phyloP scores from a whole-genome alignment of 2,888 invertebrate species.

The Stomorhina lunata region DNA sequence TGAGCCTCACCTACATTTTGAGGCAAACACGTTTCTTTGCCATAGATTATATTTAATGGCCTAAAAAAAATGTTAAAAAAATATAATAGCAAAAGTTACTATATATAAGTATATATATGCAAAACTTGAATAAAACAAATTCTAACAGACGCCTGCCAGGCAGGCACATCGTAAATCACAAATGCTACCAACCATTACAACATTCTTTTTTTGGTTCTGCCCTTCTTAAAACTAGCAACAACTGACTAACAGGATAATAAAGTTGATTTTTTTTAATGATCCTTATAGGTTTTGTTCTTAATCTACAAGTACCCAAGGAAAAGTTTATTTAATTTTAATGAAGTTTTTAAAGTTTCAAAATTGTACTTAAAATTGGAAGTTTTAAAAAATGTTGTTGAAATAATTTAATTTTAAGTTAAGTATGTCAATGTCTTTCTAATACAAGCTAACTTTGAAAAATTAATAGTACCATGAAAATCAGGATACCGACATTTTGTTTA shows the following conservation, averaged over 20 bases:
- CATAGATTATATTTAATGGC: neutral
- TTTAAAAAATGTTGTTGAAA: neutral
- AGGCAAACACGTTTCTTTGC: neutral
- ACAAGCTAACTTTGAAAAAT: no score
- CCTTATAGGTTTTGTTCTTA: neutral
- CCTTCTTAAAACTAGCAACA: neutral
- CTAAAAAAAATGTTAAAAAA: neutral
- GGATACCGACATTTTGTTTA: no score
- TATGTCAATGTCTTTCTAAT: no score
- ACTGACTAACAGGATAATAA: neutral
- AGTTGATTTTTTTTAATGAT: neutral
- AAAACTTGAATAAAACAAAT: neutral
- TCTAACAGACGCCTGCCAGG: constrained; percentile 27
- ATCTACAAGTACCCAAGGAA: neutral
- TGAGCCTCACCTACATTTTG: neutral
- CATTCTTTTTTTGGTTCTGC: constrained; percentile 3
- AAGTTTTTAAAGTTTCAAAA: constrained; percentile 12
- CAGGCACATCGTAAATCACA: constrained; percentile 54
- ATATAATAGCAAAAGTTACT: neutral
- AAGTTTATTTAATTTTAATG: neutral
- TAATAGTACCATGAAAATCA: no score
- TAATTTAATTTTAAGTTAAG: constrained; percentile 1
- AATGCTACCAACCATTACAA: constrained; percentile 8
- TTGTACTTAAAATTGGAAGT: constrained; percentile 4
- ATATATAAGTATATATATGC: neutral